These are phyloP conservation scores for Dallia pectoralis DNA, from an alignment of 2,797 vertebrate species.

Conservation along the genomic window DNA sequence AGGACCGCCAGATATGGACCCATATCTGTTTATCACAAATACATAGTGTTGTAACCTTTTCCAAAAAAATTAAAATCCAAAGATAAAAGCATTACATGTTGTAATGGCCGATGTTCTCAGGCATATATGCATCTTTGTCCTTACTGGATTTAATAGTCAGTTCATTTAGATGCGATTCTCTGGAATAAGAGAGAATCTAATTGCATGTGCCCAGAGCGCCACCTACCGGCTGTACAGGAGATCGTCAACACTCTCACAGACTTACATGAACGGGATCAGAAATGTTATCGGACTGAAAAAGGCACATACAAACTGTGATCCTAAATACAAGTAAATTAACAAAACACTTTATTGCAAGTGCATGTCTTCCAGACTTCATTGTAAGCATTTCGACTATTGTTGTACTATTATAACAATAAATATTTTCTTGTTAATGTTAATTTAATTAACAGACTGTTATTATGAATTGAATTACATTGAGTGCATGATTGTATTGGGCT, in stretches of 20 bases:
- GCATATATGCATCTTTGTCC: not conserved
- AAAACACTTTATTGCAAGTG: not conserved
- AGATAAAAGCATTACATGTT: not conserved
- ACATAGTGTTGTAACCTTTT: not conserved
- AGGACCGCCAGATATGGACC: not conserved
- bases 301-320: not conserved
- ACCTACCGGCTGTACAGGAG: slow-evolving; percentile 19
- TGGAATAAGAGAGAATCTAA: not conserved
- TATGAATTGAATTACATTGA: not conserved
- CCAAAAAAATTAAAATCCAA: not conserved
- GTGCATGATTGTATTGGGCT: not conserved
- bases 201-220: slow-evolving; percentile 38
- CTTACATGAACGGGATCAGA: not conserved
- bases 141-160: not conserved
- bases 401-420: not conserved
- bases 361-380: not conserved
- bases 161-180: not conserved
- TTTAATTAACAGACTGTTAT: not conserved
- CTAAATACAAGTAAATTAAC: not conserved
- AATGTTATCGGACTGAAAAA: not conserved
- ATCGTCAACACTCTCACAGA: not conserved
- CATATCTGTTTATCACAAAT: not conserved
- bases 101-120: not conserved
- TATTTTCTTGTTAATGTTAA: not conserved
- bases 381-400: not conserved